Conservation (phyloP, 1,140 invertebrate genomes). For the Latrodectus geometricus region DNA sequence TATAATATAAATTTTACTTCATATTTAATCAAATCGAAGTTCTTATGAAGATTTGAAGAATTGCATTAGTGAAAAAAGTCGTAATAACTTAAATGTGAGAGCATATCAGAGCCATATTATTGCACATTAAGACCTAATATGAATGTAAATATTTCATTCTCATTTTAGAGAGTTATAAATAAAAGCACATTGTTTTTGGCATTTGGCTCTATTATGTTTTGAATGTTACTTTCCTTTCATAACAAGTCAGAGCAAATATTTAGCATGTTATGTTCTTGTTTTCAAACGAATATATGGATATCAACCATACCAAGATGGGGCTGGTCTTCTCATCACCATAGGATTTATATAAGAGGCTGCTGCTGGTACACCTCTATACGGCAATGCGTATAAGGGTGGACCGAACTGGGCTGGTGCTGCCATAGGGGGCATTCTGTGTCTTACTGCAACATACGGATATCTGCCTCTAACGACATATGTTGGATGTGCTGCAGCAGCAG, state of each 20-base stretch:
- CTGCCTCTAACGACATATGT: not conserved
- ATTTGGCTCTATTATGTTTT: not conserved
- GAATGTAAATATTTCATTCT: not conserved
- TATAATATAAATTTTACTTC: too few species aligned
- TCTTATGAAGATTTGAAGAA: too few species aligned
- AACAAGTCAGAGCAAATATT: not conserved
- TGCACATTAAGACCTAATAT: not conserved
- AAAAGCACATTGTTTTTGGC: not conserved
- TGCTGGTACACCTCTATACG: constrained; percentile 10
- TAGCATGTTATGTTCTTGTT: not conserved
- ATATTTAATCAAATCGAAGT: too few species aligned
- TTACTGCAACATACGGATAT: constrained; percentile 9
- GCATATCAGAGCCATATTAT: not conserved
- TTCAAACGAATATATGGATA: not conserved
- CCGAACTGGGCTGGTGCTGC: not conserved
- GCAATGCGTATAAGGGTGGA: constrained; percentile 17
- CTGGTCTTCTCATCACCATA: constrained; percentile 21
- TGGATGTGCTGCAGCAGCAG: constrained; percentile 10
- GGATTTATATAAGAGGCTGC: constrained; percentile 3
- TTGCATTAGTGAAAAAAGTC: too few species aligned
- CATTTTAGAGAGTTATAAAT: not conserved
- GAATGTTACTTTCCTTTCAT: not conserved
- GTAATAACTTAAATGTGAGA: too few species aligned
- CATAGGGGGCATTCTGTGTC: not conserved
- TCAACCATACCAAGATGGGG: not conserved